Percentiles rank a stretch among this genome's conserved stretches.
phyloP scores from a whole-genome alignment of 64 coral and sea anemone species.

The Stichodactyla mertensii region DNA sequence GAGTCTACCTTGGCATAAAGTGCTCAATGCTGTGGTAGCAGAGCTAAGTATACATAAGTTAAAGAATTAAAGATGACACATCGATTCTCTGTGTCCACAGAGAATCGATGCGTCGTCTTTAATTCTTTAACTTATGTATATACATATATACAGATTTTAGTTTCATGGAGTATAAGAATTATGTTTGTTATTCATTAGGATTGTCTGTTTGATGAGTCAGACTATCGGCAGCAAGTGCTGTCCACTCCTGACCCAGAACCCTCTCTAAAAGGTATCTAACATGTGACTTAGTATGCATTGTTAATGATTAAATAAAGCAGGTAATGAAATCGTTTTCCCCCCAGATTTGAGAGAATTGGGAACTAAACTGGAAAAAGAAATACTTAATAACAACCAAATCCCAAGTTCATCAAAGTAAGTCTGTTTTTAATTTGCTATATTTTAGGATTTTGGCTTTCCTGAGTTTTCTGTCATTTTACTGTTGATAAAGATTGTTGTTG shows the following conservation, averaged over 20 bases:
- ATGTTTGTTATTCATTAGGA: conserved; percentile 21
- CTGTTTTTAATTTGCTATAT: background rate
- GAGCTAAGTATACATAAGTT: no score
- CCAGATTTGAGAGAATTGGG: conserved; percentile 84
- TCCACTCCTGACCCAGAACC: conserved; percentile 43
- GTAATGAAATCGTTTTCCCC: background rate
- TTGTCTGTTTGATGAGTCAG: conserved; percentile 79
- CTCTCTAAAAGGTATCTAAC: conserved; percentile 52
- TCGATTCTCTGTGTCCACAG: no score
- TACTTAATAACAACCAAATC: conserved; percentile 39
- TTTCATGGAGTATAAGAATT: background rate
- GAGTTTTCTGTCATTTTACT: no score
- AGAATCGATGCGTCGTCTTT: no score
- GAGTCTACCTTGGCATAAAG: no score
- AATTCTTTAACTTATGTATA: no score
- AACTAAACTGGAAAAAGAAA: conserved; percentile 84
- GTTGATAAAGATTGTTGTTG: no score
- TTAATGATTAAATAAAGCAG: background rate
- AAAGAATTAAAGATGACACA: no score
- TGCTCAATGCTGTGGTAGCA: no score
- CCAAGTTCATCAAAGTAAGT: background rate
- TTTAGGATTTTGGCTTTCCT: no score
- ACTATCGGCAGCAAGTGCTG: conserved; percentile 59
- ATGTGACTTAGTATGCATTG: background rate
- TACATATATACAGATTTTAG: background rate